phyloP scores from a whole-genome alignment of 2,797 vertebrate species.

The Ptychadena robeensis region DNA sequence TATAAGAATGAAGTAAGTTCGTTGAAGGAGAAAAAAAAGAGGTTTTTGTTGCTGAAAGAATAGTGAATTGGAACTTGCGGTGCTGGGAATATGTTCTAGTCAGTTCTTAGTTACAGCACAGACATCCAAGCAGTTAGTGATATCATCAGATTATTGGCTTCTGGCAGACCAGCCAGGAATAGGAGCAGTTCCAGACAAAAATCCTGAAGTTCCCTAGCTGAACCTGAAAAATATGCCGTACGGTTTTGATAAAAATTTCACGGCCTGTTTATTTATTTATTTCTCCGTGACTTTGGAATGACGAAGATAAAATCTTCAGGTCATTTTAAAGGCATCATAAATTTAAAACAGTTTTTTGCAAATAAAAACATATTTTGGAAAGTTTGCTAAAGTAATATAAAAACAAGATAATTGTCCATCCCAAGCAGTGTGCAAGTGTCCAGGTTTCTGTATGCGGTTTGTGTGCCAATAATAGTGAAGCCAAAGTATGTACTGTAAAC shows the following conservation, averaged over 20 bases:
- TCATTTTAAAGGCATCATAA: constrained; percentile 31
- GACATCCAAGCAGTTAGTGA: constrained; percentile 38
- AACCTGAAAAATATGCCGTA: constrained; percentile 52
- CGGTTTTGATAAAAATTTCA: constrained; percentile 51
- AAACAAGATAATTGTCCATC: constrained; percentile 8
- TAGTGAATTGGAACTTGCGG: constrained; percentile 16
- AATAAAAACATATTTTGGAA: not conserved
- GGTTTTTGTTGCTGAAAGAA: not conserved
- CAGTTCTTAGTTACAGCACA: constrained; percentile 30
- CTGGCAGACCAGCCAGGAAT: constrained; percentile 46
- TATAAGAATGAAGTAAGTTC: not conserved
- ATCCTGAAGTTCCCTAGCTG: constrained; percentile 49
- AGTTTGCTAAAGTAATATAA: not conserved
- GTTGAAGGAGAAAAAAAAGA: not conserved
- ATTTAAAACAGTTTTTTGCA: constrained; percentile 17
- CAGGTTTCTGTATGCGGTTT: not conserved
- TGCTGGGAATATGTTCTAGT: constrained; percentile 32
- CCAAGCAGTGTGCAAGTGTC: not conserved
- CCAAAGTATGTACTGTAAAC: not conserved
- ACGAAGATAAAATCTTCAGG: constrained; percentile 45
- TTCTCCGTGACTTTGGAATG: constrained; percentile 44
- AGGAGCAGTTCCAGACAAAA: constrained; percentile 37
- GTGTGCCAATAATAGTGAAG: not conserved
- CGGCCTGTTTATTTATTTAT: constrained; percentile 49
- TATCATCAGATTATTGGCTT: constrained; percentile 50